Base-by-base conservation (phyloP, 2,888 invertebrate species). In the Polyommatus iphigenia region DNA sequence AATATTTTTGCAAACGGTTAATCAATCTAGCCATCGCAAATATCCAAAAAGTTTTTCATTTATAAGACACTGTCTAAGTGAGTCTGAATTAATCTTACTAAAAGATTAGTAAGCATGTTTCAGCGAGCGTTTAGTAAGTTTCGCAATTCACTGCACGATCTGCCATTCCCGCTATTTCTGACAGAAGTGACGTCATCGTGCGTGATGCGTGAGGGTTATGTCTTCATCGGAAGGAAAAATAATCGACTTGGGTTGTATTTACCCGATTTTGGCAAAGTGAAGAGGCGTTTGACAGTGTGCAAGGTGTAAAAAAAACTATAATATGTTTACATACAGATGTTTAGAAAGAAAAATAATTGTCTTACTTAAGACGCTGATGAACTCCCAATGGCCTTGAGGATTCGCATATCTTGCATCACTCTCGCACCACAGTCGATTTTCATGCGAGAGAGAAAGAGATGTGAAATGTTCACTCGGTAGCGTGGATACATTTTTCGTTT, bases 81-180 rank as follows among this genome's bases (percentile, higher is more conserved):
- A 18, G 13, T 5, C 18, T 15, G 18, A 54, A 54, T 18, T 62
- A 62, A 62, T 62, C 3, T 24, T 24, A 20, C 10, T 20, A 62
- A 62, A 62, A 62, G 24, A 24, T 62, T 62, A 62, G 20, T n/a
- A 13, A 62, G 59, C 59, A 24, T 20, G 59, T 62, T 62, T 62
- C 8, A 20, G 20, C 20, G 24, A 62, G 15, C 67, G 3, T 29
- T 29, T 29, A 67, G 67, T 29, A 67, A 67, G 67, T 67, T 67
- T 29, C 13, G 67, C 67, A 29, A 67, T 67, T 67, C 67, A 67
- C 29, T 67, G 67, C 67, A 67, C 67, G 67, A 10, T 67, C 67
- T 32, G 36, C 3, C n/a, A 10, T 71, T 41, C n/a, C n/a, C 29
- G 41, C 41, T 41, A 36, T 18, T 71, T 71, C 71, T 71, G 71